Evolutionary conservation across 2,888 invertebrate genomes (phyloP), one percentile per base, ranked within the genome.

Genomic region (Cataglyphis altisquamis): DNA sequence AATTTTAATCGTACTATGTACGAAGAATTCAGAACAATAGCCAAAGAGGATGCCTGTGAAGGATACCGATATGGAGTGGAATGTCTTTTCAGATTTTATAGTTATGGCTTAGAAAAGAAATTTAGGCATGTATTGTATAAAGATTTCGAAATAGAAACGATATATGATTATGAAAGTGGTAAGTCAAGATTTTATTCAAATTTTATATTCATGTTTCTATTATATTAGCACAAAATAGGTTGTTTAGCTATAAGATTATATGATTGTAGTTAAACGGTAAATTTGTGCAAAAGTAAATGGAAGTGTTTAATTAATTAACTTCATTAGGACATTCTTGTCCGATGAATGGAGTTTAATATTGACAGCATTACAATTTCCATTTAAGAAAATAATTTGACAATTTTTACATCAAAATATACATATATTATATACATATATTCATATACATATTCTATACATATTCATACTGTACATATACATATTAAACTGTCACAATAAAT

Each of bases 1-100:
- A 99, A 99, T 94, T 99, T 99, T 95, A 99, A 99, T 95, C 97
- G 98, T 91, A 98, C 97, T 89, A 99, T 99, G 99, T 99, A 99
- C 95, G 97, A 97, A 91, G 99, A 99, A 95, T 99, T 99, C 95
- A 97, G 97, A 92, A 96, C 96, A 32, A 95, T 99, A 85, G 99
- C 99, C n/a, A 96, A 97, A 87, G 99, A 99, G 94, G 99, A 99
- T 96, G 98, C 99, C 0, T 95, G 96, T 74, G 97, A 96, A 88
- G 99, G 99, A 12, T 99, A 98, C 96, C 97, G 99, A 94, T 98
- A 97, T 95, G 97, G 97, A 0, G 95, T 98, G n/a, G 98, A 98
- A 94, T 98, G 98, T 92, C 95, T 98, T 10, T 99, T 99, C 97
- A 97, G 99, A 64, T 99, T 98, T 96, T 99, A 97, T 96, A 99